A percentile compares a stretch with the other conserved stretches of the same genome.
Evolutionary conservation across 1,140 invertebrate genomes (phyloP).

Genomic region (Pentalonia nigronervosa): DNA sequence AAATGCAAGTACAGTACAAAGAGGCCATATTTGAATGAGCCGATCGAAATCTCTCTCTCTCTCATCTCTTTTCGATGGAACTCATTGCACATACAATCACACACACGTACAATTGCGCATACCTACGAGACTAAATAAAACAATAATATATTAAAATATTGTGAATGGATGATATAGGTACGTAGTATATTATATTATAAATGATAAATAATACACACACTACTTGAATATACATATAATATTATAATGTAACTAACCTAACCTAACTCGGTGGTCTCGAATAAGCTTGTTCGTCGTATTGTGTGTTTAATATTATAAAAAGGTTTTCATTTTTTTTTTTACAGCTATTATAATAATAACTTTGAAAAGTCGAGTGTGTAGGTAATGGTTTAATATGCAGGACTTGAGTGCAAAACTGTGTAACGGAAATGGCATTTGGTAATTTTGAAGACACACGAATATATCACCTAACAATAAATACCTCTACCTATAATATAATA

Average conservation of each 20-base stretch:
- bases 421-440: constrained; percentile 10
- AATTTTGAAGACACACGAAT: background rate
- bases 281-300: background rate
- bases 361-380: background rate
- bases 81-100: no score
- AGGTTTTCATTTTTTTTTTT: background rate
- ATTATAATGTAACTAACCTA: background rate
- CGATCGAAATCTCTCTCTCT: background rate
- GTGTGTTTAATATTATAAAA: background rate
- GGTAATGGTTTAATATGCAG: background rate
- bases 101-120: background rate
- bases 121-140: background rate
- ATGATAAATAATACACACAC: background rate
- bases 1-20: background rate
- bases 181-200: background rate
- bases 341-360: constrained; percentile 10
- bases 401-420: constrained; percentile 6
- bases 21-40: background rate
- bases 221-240: background rate
- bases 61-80: no score
- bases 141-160: background rate
- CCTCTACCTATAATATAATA: background rate
- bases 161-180: background rate
- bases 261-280: background rate
- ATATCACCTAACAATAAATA: background rate